Conservation (phyloP, 2,797 vertebrate genomes). For the Tiaroga cobitis region DNA sequence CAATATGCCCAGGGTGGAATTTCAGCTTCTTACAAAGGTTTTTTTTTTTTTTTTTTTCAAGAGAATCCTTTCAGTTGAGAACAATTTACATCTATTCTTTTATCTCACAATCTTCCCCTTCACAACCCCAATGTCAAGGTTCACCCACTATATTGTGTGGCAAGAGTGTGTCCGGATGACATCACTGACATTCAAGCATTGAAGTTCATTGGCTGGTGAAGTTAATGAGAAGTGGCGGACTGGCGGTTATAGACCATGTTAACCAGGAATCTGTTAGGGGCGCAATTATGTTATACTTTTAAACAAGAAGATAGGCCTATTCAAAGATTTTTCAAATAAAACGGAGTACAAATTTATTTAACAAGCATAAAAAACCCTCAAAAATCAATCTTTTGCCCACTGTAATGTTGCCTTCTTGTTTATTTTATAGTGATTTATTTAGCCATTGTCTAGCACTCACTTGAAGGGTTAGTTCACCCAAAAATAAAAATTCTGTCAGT, state of each 20-base stretch:
- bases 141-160: background rate
- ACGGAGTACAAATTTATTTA: background rate
- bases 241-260: background rate
- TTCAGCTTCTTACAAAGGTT: background rate
- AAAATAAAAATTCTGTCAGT: too few species aligned
- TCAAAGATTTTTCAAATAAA: background rate
- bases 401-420: background rate
- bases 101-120: slow-evolving; percentile 38
- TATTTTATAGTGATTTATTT: background rate
- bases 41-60: slow-evolving; percentile 14
- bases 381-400: background rate
- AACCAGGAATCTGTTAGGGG: background rate
- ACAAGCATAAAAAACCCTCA: background rate
- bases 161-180: slow-evolving; percentile 20
- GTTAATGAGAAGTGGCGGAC: background rate
- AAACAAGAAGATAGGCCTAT: background rate
- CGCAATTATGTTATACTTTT: background rate
- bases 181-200: slow-evolving; percentile 25
- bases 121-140: slow-evolving; percentile 17
- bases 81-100: slow-evolving; percentile 45
- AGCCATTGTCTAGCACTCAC: background rate
- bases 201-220: background rate
- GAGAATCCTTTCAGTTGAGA: slow-evolving; percentile 38
- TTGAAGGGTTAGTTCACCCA: background rate
- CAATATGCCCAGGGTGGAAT: slow-evolving; percentile 28